A percentile compares a stretch with the other conserved stretches of the same genome.
Conservation (phyloP, 64 coral and sea anemone genomes). For the Platygyra sinensis region DNA sequence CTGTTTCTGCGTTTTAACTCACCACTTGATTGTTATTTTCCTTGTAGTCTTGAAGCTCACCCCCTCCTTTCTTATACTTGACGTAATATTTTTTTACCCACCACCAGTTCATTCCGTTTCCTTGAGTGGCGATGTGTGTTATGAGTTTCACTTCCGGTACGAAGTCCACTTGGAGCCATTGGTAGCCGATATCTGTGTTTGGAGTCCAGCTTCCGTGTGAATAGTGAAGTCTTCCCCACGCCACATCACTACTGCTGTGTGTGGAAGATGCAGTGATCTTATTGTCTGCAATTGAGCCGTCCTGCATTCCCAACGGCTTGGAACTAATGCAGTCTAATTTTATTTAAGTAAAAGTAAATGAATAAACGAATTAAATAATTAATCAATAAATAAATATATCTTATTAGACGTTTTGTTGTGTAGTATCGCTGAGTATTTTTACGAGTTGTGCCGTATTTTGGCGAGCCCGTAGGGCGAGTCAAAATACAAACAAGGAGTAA, state of each 20-base stretch:
- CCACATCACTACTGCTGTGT: not conserved
- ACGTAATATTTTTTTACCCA: conserved; percentile 61
- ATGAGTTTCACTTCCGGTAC: conserved; percentile 44
- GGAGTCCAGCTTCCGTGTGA: conserved; percentile 43
- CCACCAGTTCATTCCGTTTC: conserved; percentile 44
- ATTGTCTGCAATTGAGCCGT: conserved; percentile 1
- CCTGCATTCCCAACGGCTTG: conserved; percentile 67
- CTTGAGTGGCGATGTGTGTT: conserved; percentile 65
- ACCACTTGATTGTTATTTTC: conserved; percentile 57
- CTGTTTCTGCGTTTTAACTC: not conserved
- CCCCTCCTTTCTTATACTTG: conserved; percentile 27
- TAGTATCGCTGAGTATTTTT: no score
- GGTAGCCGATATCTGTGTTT: not conserved
- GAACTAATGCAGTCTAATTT: conserved; percentile 46
- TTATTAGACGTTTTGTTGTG: no score
- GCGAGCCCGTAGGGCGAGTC: no score
- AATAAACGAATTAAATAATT: no score
- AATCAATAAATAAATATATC: no score
- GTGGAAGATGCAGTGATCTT: conserved; percentile 51
- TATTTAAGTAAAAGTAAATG: no score
- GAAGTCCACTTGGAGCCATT: conserved; percentile 66
- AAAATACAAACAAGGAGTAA: no score
- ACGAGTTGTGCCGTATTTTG: no score
- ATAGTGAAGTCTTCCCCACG: conserved; percentile 39
- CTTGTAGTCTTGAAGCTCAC: not conserved